Evolutionary conservation across 2,113 vertebrate genomes (phyloP).

Genomic region (Chaetorhynchus papuensis): DNA sequence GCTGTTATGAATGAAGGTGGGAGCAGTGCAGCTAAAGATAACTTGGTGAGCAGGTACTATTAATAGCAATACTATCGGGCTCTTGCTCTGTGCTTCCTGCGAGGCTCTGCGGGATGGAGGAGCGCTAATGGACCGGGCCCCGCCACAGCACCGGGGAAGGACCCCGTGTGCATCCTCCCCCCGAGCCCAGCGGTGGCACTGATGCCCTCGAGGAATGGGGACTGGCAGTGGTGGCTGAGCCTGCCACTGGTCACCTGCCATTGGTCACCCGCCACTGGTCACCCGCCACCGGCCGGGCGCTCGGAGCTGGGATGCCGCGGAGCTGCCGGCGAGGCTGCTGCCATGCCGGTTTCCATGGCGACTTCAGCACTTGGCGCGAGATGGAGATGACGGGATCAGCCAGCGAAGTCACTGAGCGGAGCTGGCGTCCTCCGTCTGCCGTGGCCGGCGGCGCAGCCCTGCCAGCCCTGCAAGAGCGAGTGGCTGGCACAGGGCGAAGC

Average conservation of each 20-base stretch:
- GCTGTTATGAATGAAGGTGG: conserved; percentile 27
- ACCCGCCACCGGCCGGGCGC: fast-evolving
- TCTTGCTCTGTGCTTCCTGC: background rate
- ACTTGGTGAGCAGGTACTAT: conserved; percentile 10
- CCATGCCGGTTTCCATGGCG: conserved; percentile 54
- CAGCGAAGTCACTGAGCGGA: conserved; percentile 38
- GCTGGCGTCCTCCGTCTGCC: conserved; percentile 20
- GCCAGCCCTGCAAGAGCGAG: background rate
- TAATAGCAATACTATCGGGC: conserved; percentile 5
- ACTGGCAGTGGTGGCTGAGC: background rate
- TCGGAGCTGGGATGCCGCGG: background rate
- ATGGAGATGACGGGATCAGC: conserved; percentile 59
- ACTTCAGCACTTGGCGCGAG: conserved; percentile 53
- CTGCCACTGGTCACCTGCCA: fast-evolving
- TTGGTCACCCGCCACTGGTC: background rate
- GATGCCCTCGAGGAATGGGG: background rate
- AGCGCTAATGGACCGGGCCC: background rate
- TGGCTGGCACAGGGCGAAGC: background rate
- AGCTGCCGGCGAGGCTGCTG: background rate
- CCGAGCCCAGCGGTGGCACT: background rate
- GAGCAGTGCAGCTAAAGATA: conserved; percentile 21
- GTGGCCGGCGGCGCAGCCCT: background rate
- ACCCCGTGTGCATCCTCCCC: fast-evolving
- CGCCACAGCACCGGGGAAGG: background rate
- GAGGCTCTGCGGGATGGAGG: background rate